phyloP scores from a whole-genome alignment of 2,888 invertebrate genomes.

The Drosophila testacea region DNA sequence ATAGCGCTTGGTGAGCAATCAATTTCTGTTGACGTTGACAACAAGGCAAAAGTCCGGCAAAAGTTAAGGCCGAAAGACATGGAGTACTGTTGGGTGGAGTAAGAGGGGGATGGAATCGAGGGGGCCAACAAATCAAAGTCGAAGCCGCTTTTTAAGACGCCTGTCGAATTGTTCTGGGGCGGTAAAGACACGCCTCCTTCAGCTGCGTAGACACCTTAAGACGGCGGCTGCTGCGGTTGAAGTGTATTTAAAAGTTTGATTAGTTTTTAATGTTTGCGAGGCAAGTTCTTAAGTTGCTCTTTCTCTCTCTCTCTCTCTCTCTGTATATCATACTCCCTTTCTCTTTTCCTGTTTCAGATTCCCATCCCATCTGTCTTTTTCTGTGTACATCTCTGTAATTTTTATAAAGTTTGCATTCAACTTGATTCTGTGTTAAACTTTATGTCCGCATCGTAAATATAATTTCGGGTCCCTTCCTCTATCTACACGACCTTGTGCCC shows the following conservation, averaged over 20 bases:
- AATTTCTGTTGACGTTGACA: conserved; percentile 81
- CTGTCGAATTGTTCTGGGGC: conserved; percentile 70
- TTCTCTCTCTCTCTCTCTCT: conserved; percentile 6
- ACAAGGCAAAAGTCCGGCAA: conserved; percentile 79
- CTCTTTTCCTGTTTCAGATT: conserved; percentile 3
- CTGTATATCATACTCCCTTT: background rate
- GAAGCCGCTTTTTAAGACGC: conserved; percentile 72
- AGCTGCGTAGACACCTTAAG: conserved; percentile 69
- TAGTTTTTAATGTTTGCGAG: conserved; percentile 78
- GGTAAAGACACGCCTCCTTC: conserved; percentile 35
- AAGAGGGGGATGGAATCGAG: background rate
- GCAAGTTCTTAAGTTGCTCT: conserved; percentile 47
- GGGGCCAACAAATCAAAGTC: conserved; percentile 77
- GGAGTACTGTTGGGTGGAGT: conserved; percentile 5
- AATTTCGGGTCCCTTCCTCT: conserved; percentile 9
- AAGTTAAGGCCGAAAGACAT: conserved; percentile 71
- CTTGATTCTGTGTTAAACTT: conserved; percentile 35
- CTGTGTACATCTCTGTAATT: conserved; percentile 38
- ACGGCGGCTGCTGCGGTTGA: conserved; percentile 69
- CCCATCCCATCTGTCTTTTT: conserved; percentile 1
- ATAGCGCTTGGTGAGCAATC: conserved; percentile 71
- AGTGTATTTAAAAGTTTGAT: conserved; percentile 82
- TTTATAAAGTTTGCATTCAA: conserved; percentile 55
- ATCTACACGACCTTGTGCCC: conserved; percentile 5
- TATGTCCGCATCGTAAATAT: conserved; percentile 34